Evolutionary conservation across 2,797 vertebrate species (phyloP).

Genomic region (Botia almorhae): DNA sequence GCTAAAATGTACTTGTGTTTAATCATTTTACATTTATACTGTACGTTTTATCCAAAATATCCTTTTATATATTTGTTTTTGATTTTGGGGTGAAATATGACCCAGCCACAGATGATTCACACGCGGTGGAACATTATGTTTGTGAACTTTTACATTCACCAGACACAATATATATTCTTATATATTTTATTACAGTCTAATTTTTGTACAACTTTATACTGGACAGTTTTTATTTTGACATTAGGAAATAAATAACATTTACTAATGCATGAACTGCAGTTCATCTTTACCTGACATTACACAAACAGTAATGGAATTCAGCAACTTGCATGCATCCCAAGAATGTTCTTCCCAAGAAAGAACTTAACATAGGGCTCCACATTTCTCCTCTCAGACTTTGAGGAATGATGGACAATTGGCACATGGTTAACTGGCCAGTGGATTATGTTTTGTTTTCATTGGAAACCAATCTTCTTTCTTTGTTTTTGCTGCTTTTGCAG

Average conservation of each 20-base stretch:
- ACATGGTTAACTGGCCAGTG: slow-evolving; percentile 3
- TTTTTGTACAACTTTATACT: neutral
- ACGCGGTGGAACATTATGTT: neutral
- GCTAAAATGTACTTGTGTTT: too few species aligned
- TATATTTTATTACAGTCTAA: neutral
- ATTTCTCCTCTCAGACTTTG: slow-evolving; percentile 12
- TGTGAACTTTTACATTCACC: neutral
- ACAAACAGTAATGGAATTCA: slow-evolving; percentile 25
- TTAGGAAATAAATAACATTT: neutral
- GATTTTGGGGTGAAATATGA: neutral
- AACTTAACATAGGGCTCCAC: neutral
- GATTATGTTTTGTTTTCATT: slow-evolving; percentile 38
- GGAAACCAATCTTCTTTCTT: slow-evolving; percentile 29
- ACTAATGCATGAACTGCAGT: neutral
- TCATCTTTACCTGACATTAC: slow-evolving; percentile 7
- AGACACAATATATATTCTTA: neutral
- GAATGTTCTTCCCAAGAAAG: slow-evolving; percentile 19
- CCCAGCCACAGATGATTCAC: neutral
- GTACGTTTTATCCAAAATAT: too few species aligned
- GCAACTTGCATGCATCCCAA: slow-evolving; percentile 22
- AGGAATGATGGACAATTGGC: slow-evolving; percentile 48
- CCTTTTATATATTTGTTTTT: too few species aligned
- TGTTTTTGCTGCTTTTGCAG: slow-evolving; percentile 70
- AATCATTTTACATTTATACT: too few species aligned
- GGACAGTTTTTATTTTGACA: neutral